phyloP scores from a whole-genome alignment of 1,140 invertebrate genomes.

The Diabrotica virgifera region DNA sequence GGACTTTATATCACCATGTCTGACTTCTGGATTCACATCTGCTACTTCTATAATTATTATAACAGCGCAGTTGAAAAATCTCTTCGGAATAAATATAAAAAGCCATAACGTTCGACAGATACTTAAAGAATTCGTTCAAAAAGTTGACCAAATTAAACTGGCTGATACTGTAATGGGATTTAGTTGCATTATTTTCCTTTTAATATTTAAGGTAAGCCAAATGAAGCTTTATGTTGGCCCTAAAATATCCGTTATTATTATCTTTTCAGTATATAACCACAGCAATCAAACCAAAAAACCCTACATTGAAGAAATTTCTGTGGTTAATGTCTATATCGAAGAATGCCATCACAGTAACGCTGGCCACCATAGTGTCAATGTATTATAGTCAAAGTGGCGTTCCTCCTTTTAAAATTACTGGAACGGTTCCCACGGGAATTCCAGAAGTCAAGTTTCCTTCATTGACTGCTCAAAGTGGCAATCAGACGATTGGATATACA shows the following conservation, averaged over 20 bases:
- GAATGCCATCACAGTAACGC: slow-evolving; percentile 75
- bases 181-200: slow-evolving; percentile 61
- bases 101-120: slow-evolving; percentile 58
- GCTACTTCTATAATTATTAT: slow-evolving; percentile 90
- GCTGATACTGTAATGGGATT: slow-evolving; percentile 65
- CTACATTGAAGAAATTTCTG: slow-evolving; percentile 54
- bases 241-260: too few species aligned
- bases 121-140: slow-evolving; percentile 57
- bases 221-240: not conserved
- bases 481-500: slow-evolving; percentile 58
- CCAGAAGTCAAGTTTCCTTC: slow-evolving; percentile 39
- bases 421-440: slow-evolving; percentile 28
- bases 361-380: slow-evolving; percentile 63
- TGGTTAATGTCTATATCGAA: slow-evolving; percentile 74
- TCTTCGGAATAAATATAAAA: slow-evolving; percentile 70
- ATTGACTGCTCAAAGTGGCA: slow-evolving; percentile 57
- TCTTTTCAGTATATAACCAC: slow-evolving; percentile 65
- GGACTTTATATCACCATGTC: slow-evolving; percentile 88
- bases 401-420: slow-evolving; percentile 56
- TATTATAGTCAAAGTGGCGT: slow-evolving; percentile 48
- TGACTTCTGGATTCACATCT: slow-evolving; percentile 90
- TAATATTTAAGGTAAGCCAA: slow-evolving; percentile 60
- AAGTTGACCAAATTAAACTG: slow-evolving; percentile 54
- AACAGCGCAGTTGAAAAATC: slow-evolving; percentile 80
- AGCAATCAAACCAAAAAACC: slow-evolving; percentile 49